Percentiles rank a stretch among this genome's conserved stretches.
phyloP scores from a whole-genome alignment of 2,888 invertebrate genomes.

The Formica aserva region DNA sequence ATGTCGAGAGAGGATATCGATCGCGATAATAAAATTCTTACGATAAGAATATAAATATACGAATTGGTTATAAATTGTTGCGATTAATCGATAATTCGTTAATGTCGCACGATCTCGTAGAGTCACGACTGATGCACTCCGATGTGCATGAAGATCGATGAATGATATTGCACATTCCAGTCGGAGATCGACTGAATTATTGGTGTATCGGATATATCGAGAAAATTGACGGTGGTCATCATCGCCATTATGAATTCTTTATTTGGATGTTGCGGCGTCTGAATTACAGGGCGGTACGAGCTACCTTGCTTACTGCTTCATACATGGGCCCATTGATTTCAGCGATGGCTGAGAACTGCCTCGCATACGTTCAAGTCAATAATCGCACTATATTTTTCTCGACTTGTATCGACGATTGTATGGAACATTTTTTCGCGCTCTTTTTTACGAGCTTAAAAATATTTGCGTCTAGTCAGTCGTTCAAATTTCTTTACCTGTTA shows the following conservation, averaged over 20 bases:
- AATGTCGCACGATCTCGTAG: slow-evolving; percentile 22
- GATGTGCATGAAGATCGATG: slow-evolving; percentile 69
- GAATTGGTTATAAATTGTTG: not conserved
- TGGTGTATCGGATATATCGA: slow-evolving; percentile 83
- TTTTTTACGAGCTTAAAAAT: not conserved
- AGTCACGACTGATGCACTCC: slow-evolving; percentile 37
- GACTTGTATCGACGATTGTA: not conserved
- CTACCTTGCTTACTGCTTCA: slow-evolving; percentile 85
- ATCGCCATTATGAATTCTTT: slow-evolving; percentile 85
- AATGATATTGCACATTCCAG: slow-evolving; percentile 72
- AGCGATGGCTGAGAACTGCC: slow-evolving; percentile 78
- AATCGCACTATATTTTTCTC: not conserved
- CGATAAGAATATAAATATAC: slow-evolving; percentile 18
- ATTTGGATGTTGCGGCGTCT: slow-evolving; percentile 84
- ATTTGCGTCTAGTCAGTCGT: not conserved
- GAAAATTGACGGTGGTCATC: slow-evolving; percentile 85
- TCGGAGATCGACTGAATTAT: slow-evolving; percentile 79
- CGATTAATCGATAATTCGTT: slow-evolving; percentile 39
- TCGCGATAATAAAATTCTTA: slow-evolving; percentile 30
- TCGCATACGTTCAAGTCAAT: slow-evolving; percentile 57
- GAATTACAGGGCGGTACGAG: slow-evolving; percentile 84
- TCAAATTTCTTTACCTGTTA: not conserved
- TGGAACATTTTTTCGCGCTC: not conserved
- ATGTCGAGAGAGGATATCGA: not conserved
- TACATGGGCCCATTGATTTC: slow-evolving; percentile 77